phyloP scores from a whole-genome alignment of 2,888 invertebrate genomes.

The Tetragonula carbonaria region DNA sequence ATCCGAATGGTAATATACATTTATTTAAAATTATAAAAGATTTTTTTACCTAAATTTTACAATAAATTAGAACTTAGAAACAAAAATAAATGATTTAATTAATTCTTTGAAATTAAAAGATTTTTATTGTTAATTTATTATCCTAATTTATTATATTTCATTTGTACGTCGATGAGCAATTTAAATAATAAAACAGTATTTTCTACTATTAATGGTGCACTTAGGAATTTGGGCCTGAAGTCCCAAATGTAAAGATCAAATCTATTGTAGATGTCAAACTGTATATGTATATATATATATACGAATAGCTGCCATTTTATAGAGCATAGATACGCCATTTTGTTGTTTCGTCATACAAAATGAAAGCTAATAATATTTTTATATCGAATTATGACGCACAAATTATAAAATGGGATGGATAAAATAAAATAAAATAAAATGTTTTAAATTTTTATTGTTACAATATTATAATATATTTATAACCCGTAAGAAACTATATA shows the following conservation, averaged over 20 bases:
- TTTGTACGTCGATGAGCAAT: neutral
- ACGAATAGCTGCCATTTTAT: constrained; percentile 65
- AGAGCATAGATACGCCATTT: constrained; percentile 64
- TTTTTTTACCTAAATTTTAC: neutral
- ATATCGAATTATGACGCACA: neutral
- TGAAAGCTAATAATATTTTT: constrained; percentile 27
- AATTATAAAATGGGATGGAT: neutral
- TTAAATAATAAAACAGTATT: neutral
- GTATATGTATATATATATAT: constrained; percentile 16
- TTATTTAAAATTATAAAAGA: constrained; percentile 9
- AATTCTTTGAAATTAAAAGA: neutral
- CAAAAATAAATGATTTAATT: neutral
- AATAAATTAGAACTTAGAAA: neutral
- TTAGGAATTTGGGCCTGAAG: constrained; percentile 53
- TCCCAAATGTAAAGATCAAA: constrained; percentile 49
- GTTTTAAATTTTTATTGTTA: neutral
- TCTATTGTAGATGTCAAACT: constrained; percentile 23
- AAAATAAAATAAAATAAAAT: neutral
- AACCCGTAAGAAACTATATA: too few species aligned
- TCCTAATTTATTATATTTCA: neutral
- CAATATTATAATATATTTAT: neutral
- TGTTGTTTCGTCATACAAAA: constrained; percentile 53
- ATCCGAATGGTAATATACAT: constrained; percentile 28
- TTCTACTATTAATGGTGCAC: neutral
- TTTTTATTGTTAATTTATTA: neutral